Evolutionary conservation across 2,113 vertebrate species (phyloP).

Genomic region (Callionymus lyra): DNA sequence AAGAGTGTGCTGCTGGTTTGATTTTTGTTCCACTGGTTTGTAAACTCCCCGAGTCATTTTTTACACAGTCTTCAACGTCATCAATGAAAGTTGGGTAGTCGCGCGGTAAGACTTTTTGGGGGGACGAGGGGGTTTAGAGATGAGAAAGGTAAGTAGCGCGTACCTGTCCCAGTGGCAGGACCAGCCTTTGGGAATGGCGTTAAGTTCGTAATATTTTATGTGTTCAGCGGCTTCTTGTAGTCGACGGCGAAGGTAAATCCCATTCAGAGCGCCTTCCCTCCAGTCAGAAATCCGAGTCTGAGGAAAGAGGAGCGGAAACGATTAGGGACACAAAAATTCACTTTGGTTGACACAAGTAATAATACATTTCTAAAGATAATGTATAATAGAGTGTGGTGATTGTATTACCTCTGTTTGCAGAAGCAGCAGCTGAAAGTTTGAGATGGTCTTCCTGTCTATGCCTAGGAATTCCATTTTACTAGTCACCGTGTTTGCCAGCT

Average conservation of each 20-base stretch:
- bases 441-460: slow-evolving; percentile 92
- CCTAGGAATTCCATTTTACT: slow-evolving; percentile 98
- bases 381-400: slow-evolving; percentile 3
- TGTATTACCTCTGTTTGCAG: slow-evolving; percentile 87
- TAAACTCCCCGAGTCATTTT: slow-evolving; percentile 61
- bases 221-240: slow-evolving; percentile 97
- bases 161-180: slow-evolving; percentile 99
- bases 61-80: slow-evolving; percentile 51
- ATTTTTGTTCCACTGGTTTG: slow-evolving; percentile 48
- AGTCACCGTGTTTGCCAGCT: slow-evolving; percentile 94
- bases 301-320: background rate
- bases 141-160: slow-evolving; percentile 98
- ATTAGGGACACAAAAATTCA: slow-evolving; percentile 8
- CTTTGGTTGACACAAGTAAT: slow-evolving; percentile 15
- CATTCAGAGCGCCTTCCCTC: slow-evolving; percentile 95
- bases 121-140: slow-evolving; percentile 80
- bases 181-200: slow-evolving; percentile 99
- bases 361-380: slow-evolving; percentile 28
- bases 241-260: slow-evolving; percentile 95
- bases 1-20: slow-evolving; percentile 52
- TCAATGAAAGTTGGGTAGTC: slow-evolving; percentile 61
- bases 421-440: slow-evolving; percentile 96
- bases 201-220: slow-evolving; percentile 99
- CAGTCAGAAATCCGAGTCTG: slow-evolving; percentile 97
- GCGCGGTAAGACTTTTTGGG: slow-evolving; percentile 57